Evolutionary conservation across 2,888 invertebrate genomes (phyloP), one percentile per base, ranked within the genome.

Genomic region (Phortica magna): DNA sequence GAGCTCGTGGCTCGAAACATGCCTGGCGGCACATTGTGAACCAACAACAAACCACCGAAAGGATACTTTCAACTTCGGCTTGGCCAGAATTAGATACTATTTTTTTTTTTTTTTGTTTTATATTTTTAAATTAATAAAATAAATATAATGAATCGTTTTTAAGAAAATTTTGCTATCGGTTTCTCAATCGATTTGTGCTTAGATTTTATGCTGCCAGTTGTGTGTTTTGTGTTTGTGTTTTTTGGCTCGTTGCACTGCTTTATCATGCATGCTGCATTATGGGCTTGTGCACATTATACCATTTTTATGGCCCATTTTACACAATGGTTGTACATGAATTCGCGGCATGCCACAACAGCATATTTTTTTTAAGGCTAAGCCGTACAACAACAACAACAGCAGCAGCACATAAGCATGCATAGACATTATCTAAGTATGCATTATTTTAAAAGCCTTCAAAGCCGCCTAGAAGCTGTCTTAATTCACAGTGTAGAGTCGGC

Each of bases 41-140:
- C n/a, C n/a, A n/a, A n/a, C n/a, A n/a, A n/a, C n/a, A n/a, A n/a
- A n/a, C n/a, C n/a, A n/a, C n/a, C n/a, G n/a, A n/a, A n/a, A n/a
- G n/a, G n/a, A n/a, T n/a, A n/a, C n/a, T n/a, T n/a, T n/a, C n/a
- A n/a, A 31, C 31, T 31, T 31, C 31, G 31, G 31, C 31, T 31
- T 31, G 31, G 31, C 31, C 31, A 31, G 5, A 31, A 31, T 31
- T 31, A 31, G n/a, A n/a, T n/a, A n/a, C n/a, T n/a, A n/a, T n/a
- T n/a, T n/a, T n/a, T n/a, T n/a, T 59, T 39, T 57, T 73, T 75
- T 74, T 75, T 41, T 67, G 73, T 53, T 71, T 72, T 39, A 41
- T 76, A 68, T 76, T n/a, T n/a, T n/a, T n/a, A n/a, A 74, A 68
- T 76, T 71, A 74, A 67, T 42, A 74, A 67, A 59, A 68, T 53